These are phyloP conservation scores for Bergia puertoricense DNA, from an alignment of 92 coral and sea anemone species.

Conservation along the genomic window DNA sequence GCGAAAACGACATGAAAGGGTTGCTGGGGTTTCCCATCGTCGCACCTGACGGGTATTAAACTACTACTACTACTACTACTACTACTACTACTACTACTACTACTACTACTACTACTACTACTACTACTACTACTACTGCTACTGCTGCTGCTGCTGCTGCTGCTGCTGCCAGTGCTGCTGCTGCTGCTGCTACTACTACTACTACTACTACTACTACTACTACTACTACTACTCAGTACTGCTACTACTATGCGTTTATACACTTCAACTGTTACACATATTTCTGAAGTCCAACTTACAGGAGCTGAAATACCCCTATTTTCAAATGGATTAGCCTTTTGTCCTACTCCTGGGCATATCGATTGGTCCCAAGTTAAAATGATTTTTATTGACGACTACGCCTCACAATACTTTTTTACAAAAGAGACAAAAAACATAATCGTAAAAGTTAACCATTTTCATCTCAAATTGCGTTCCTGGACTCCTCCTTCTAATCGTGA, in stretches of 20 bases:
- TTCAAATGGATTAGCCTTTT: neutral
- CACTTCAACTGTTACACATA: neutral
- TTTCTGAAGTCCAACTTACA: conserved; percentile 7
- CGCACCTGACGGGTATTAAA: too few relatives aligned
- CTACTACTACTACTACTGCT: too few relatives aligned
- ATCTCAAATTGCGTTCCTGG: neutral
- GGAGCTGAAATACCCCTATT: neutral
- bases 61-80: too few relatives aligned
- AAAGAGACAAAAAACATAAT: neutral
- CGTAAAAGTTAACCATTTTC: conserved; percentile 7
- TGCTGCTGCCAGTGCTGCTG: too few relatives aligned
- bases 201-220: too few relatives aligned
- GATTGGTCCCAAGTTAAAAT: conserved; percentile 2
- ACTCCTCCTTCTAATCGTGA: neutral
- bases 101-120: too few relatives aligned
- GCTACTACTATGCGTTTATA: neutral
- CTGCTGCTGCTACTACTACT: too few relatives aligned
- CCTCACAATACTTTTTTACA: neutral
- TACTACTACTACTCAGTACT: too few relatives aligned
- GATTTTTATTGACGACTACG: conserved; percentile 27
- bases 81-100: too few relatives aligned
- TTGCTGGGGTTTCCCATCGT: too few relatives aligned
- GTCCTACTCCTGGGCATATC: neutral
- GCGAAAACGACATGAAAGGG: too few relatives aligned
- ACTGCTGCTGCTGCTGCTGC: too few relatives aligned